Conservation (phyloP, 2,113 vertebrate genomes). For the Probosciger aterrimus region DNA sequence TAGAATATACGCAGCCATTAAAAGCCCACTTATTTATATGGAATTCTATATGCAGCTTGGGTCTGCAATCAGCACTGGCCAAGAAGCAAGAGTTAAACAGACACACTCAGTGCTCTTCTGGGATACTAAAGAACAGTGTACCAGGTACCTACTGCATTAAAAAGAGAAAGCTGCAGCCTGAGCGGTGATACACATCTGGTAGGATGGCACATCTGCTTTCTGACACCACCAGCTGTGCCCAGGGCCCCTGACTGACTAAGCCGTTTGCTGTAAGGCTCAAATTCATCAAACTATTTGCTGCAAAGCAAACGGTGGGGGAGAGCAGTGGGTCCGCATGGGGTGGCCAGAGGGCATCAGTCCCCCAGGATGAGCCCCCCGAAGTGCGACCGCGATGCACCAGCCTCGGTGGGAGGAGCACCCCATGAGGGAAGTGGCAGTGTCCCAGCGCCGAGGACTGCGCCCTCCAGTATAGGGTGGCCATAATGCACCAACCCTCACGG, state of each 20-base stretch:
- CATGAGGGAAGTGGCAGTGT: rapidly evolving
- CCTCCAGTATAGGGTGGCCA: rapidly evolving
- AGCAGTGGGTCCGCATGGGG: not conserved
- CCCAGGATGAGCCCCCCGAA: not conserved
- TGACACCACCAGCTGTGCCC: not conserved
- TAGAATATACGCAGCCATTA: not conserved
- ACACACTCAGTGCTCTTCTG: not conserved
- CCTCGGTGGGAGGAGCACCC: not conserved
- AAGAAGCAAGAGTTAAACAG: not conserved
- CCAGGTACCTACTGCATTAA: not conserved
- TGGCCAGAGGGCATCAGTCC: not conserved
- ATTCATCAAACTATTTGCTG: not conserved
- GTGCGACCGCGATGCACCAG: rapidly evolving
- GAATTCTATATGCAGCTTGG: not conserved
- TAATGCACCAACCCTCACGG: rapidly evolving
- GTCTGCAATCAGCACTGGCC: not conserved
- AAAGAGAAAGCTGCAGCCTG: rapidly evolving
- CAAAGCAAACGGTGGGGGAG: rapidly evolving
- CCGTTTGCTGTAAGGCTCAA: not conserved
- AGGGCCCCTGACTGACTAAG: not conserved
- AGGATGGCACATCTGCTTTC: not conserved
- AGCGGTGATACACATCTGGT: not conserved
- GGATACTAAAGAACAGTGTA: rapidly evolving
- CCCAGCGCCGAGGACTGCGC: rapidly evolving
- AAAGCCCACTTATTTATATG: not conserved